phyloP scores from a whole-genome alignment of 2,113 vertebrate species.

The Lophura nycthemera region DNA sequence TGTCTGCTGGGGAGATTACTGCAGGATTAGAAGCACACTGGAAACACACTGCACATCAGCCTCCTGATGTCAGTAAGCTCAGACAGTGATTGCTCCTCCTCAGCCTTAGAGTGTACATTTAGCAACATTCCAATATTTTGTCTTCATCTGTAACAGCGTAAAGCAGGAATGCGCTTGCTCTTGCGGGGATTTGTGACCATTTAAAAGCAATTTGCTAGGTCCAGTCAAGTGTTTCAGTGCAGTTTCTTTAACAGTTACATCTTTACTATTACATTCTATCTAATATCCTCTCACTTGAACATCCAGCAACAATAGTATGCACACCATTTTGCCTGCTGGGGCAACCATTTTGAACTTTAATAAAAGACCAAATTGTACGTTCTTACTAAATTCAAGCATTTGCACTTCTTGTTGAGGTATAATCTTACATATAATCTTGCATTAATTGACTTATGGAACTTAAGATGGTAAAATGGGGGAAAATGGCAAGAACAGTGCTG shows the following conservation, averaged over 20 bases:
- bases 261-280: background rate
- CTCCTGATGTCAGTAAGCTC: background rate
- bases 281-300: background rate
- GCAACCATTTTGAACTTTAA: background rate
- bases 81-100: background rate
- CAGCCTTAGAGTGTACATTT: background rate
- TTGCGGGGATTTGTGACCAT: background rate
- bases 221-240: background rate
- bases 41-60: background rate
- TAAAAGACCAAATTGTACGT: background rate
- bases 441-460: background rate
- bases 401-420: background rate
- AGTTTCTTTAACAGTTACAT: background rate
- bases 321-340: background rate
- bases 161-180: background rate
- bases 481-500: background rate
- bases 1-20: background rate
- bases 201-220: background rate
- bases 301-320: fast-evolving
- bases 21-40: background rate
- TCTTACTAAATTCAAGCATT: background rate
- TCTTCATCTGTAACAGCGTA: background rate
- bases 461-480: background rate
- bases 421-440: background rate
- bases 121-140: background rate